Evolutionary conservation across 2,888 invertebrate species (phyloP).

Genomic region (Protophormia terraenovae): DNA sequence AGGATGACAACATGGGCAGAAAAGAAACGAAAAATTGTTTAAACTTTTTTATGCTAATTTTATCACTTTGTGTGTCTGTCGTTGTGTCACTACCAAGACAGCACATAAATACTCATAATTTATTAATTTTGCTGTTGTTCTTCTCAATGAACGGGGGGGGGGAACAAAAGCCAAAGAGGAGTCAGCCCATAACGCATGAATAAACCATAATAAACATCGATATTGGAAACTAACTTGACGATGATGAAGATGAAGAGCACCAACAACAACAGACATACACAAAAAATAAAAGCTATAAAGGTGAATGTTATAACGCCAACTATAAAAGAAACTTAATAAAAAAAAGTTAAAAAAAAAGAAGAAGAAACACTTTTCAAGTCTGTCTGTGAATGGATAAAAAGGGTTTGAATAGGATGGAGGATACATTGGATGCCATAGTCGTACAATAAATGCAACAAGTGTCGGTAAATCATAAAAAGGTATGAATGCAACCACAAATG

Average conservation of each 20-base stretch:
- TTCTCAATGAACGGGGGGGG: constrained; percentile 73
- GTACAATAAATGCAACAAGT: constrained; percentile 66
- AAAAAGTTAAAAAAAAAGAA: not conserved
- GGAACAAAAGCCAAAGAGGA: constrained; percentile 65
- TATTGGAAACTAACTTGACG: constrained; percentile 51
- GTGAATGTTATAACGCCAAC: constrained; percentile 68
- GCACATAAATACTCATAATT: constrained; percentile 81
- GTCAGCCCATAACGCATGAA: constrained; percentile 62
- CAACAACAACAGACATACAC: not conserved
- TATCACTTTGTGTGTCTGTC: constrained; percentile 81
- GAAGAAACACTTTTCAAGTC: constrained; percentile 7
- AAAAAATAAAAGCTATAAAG: constrained; percentile 33
- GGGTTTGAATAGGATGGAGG: constrained; percentile 50
- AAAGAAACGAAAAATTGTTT: constrained; percentile 23
- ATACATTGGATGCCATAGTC: constrained; percentile 48
- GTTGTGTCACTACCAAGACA: constrained; percentile 77
- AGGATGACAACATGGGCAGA: constrained; percentile 37
- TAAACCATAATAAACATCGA: constrained; percentile 63
- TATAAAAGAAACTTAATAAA: constrained; percentile 20
- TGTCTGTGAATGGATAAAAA: constrained; percentile 56
- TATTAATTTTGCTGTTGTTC: constrained; percentile 75
- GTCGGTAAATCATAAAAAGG: constrained; percentile 68
- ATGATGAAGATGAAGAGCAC: constrained; percentile 11
- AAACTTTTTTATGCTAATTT: constrained; percentile 79
- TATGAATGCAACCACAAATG: constrained; percentile 56